phyloP scores from a whole-genome alignment of 2,113 vertebrate genomes.

The Pampusana beccarii region DNA sequence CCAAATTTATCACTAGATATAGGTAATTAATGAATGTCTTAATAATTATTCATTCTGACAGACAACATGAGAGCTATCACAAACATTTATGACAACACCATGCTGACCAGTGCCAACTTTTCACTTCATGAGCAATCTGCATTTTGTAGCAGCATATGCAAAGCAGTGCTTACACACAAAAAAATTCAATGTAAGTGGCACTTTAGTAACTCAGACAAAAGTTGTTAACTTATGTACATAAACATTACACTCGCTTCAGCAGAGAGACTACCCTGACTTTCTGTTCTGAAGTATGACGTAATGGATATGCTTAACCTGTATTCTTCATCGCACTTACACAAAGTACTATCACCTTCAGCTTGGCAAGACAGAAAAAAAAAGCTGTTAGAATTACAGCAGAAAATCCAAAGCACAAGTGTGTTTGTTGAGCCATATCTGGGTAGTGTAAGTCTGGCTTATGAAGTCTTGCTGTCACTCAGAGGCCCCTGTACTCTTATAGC shows the following conservation, averaged over 20 bases:
- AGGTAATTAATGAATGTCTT: neutral
- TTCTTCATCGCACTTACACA: neutral
- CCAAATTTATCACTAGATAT: neutral
- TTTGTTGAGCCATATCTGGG: neutral
- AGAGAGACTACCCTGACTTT: neutral
- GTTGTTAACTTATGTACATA: neutral
- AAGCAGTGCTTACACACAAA: neutral
- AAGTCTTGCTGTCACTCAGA: neutral
- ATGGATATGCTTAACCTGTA: rapidly evolving
- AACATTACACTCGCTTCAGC: neutral
- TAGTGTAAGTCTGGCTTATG: rapidly evolving
- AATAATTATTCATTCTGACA: neutral
- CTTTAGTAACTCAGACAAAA: neutral
- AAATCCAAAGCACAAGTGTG: neutral
- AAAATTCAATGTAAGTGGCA: neutral
- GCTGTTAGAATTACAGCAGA: neutral
- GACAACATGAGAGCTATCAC: neutral
- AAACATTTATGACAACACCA: neutral
- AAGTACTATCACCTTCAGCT: neutral
- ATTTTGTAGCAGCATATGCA: neutral
- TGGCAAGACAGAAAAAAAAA: neutral
- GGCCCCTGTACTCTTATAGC: neutral
- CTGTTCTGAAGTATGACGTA: neutral
- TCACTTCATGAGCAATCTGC: neutral
- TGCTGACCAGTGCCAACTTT: neutral